Evolutionary conservation across 1,140 invertebrate species (phyloP).

Genomic region (Anastrepha obliqua): DNA sequence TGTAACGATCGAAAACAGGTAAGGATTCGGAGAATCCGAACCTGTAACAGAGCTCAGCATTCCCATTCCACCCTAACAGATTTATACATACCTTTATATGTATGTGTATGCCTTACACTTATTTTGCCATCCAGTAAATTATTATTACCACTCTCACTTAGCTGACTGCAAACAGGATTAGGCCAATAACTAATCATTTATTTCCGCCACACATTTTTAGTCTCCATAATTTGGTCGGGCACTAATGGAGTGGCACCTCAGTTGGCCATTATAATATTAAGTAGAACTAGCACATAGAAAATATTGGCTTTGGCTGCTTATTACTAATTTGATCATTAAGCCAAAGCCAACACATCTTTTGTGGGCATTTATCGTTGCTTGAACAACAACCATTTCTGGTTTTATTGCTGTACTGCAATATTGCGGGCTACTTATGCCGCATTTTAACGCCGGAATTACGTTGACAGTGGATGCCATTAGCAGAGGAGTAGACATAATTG

Average conservation of each 20-base stretch:
- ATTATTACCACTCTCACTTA: slow-evolving; percentile 11
- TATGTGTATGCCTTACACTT: too few species aligned
- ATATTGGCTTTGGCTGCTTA: neutral
- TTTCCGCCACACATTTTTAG: neutral
- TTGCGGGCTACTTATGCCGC: neutral
- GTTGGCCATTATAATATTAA: neutral
- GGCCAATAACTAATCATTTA: slow-evolving; percentile 11
- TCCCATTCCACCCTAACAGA: too few species aligned
- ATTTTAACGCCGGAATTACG: neutral
- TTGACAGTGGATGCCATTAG: neutral
- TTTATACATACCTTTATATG: too few species aligned
- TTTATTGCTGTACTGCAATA: neutral
- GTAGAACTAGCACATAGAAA: neutral
- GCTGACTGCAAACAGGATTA: neutral
- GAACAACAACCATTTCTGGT: too few species aligned
- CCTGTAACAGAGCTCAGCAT: too few species aligned
- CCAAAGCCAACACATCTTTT: neutral
- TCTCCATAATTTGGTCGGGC: neutral
- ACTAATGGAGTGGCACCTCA: neutral
- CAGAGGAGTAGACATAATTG: neutral
- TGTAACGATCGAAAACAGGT: too few species aligned
- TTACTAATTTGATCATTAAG: neutral
- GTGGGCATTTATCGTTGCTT: neutral
- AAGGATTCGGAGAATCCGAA: too few species aligned
- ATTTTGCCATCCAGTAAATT: neutral